Evolutionary conservation across 2,888 invertebrate genomes (phyloP), one percentile per base, ranked within the genome.

Genomic region (Artemia sinica): DNA sequence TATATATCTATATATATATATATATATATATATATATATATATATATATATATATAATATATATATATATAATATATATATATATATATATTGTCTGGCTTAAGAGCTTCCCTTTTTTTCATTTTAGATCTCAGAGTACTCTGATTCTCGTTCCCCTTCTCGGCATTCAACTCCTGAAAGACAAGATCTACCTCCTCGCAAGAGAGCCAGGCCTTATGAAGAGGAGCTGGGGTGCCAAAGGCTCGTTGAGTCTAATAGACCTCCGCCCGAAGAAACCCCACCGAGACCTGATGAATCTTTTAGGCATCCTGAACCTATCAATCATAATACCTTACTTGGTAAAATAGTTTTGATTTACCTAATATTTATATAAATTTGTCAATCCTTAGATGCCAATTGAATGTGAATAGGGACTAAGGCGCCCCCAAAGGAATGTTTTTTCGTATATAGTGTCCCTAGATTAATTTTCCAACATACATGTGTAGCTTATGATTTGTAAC

Each of bases 151-250:
- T 14, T 58, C 58, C 18, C 58, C 58, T 18, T 58, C 58, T 58
- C 58, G 58, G 58, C n/a, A 58, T 58, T 58, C 58, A 58, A 58
- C 58, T 18, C 58, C 58, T 9, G 58, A 58, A 18, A n/a, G 58
- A 58, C 58, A 58, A 9, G 58, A 58, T 58, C 14, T 58, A n/a
- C 58, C 58, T 18, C 58, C 58, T 14, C n/a, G 58, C n/a, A 58
- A 58, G 58, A 58, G 58, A 18, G n/a, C 58, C 18, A 58, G 58
- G 18, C 58, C 58, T 58, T n/a, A 58, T 14, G 58, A 58, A 9
- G 58, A 8, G 58, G 58, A 58, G 58, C 14, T 18, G 14, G 58
- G 14, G n/a, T 9, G 8, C 14, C 58, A n/a, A 18, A 58, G 58
- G 1, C 28, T 28, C 11, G 66, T n/a, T n/a, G 66, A n/a, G 1